Evolutionary conservation across 2,888 invertebrate species (phyloP), one percentile per base, ranked within the genome.

Genomic region (Cryptophagus acutangulus): DNA sequence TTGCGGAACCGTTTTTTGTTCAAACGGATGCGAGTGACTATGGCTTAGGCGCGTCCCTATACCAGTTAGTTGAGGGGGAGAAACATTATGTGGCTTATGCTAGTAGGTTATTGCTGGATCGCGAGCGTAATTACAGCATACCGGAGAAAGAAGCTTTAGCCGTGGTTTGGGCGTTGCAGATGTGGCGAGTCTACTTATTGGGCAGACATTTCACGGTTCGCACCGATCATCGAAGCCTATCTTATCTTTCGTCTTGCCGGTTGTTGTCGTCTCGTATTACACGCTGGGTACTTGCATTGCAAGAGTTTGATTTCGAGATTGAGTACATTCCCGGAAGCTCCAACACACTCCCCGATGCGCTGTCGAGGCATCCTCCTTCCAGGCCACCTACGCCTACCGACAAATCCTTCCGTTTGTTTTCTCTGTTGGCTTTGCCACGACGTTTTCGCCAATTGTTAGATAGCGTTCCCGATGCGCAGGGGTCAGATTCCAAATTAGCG

Each of bases 281-380:
- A 3, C 34, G 54, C 1, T 62, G 61, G 58, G 45, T 48, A 14
- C 15, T 54, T 0, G 39, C 43, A 3, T 34, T 59, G 5, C 52
- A 57, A 14, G 52, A 54, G 36, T 61, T 49, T 39, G 30, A 43
- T 28, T 59, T 52, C 31, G 30, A 8, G 0, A 18, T 59, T 1
- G 37, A 42, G 13, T 43, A 61, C 37, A 48, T 58, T 36, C 40
- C 34, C 2, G 61, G 59, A 0, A 28, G 9, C 1, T 51, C 58
- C 1, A 60, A 60, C 36, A 29, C 52, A 0, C 49, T 52, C 2
- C 56, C 55, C 1, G 57, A 62, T 45, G 46, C 54, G n/a, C 43
- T 61, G 9, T 56, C 56, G 8, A 24, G 35, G 12, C 29, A 40
- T 15, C 13, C 40, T 2, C 36, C 36, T 24, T 24, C 36, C 1